These are phyloP conservation scores for Lutjanus erythropterus DNA, from an alignment of 2,113 vertebrate species.

Conservation along the genomic window DNA sequence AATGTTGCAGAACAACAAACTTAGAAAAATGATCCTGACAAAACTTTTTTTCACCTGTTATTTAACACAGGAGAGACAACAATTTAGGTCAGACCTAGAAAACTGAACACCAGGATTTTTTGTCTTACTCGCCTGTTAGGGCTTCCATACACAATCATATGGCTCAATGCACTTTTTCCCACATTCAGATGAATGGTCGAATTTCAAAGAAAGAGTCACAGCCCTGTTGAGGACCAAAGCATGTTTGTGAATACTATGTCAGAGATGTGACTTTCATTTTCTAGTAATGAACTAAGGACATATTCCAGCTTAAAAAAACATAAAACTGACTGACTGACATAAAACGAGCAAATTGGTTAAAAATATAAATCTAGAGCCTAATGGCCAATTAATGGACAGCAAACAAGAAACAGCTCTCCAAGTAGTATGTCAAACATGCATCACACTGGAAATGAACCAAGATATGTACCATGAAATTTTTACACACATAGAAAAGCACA, in stretches of 20 bases:
- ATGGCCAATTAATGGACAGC: background rate
- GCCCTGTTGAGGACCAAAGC: constrained; percentile 11
- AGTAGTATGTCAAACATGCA: background rate
- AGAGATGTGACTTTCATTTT: background rate
- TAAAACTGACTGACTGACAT: background rate
- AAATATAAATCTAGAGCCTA: background rate
- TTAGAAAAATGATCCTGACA: too few species aligned
- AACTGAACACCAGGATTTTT: too few species aligned
- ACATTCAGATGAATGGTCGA: background rate
- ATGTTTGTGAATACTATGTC: background rate
- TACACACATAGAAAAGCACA: background rate
- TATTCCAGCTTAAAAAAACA: background rate
- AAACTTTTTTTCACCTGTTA: too few species aligned
- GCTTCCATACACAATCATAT: background rate
- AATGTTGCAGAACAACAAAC: too few species aligned
- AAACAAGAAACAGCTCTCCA: background rate
- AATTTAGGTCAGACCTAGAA: too few species aligned
- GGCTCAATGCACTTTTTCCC: background rate
- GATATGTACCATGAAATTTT: background rate
- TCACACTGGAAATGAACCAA: background rate
- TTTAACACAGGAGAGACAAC: too few species aligned
- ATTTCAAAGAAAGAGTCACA: background rate
- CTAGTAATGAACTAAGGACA: background rate
- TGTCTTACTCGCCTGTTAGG: too few species aligned
- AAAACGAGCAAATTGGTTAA: background rate